Percentiles rank a stretch among this genome's conserved stretches.
Conservation (phyloP, 2,797 vertebrate species). For the Mareca penelope region DNA sequence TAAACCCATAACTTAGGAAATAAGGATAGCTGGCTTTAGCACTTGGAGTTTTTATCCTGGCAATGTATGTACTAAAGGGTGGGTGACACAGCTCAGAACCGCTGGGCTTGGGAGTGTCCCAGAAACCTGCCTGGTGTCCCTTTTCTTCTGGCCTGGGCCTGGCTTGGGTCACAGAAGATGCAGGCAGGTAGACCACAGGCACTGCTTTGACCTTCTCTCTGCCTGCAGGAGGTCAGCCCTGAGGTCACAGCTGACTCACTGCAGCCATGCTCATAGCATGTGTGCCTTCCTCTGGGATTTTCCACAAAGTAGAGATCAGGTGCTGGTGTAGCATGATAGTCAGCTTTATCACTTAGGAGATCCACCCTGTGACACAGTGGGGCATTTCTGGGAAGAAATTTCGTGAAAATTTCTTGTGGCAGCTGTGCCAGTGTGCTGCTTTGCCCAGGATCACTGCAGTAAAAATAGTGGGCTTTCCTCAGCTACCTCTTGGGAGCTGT, state of each 20-base stretch:
- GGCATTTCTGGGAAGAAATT: background rate
- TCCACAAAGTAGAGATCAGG: background rate
- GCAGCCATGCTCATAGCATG: fast-evolving
- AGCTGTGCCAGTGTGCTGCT: background rate
- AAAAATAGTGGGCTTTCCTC: background rate
- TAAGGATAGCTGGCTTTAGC: background rate
- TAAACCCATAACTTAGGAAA: background rate
- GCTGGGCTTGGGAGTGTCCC: background rate
- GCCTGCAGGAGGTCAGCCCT: background rate
- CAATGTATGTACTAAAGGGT: background rate
- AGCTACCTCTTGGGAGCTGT: background rate
- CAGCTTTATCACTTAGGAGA: background rate
- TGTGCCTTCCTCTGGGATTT: background rate
- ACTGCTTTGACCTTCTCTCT: too few relatives aligned
- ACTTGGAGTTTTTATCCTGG: background rate
- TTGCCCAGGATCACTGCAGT: background rate
- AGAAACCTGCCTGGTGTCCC: background rate
- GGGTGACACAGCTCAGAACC: background rate
- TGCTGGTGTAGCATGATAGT: background rate
- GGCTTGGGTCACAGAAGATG: background rate
- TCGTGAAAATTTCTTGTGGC: background rate
- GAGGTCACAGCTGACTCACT: background rate
- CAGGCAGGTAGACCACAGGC: too few relatives aligned
- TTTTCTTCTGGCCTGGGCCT: background rate
- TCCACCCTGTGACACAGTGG: background rate